phyloP scores from a whole-genome alignment of 2,888 invertebrate species.

The Sminthurinus aureus region DNA sequence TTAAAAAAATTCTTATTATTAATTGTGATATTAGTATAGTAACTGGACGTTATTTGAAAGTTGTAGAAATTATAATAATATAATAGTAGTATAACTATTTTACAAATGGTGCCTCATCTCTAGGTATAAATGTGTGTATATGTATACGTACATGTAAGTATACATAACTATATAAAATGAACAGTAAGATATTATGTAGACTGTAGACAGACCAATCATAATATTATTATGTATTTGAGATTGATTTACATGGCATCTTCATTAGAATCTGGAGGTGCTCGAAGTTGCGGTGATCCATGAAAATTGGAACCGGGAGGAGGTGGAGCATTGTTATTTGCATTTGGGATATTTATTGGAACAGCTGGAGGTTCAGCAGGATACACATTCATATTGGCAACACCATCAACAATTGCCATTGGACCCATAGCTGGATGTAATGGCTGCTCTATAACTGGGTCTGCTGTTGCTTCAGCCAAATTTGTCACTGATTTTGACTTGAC shows the following conservation, averaged over 20 bases:
- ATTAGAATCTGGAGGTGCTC: constrained; percentile 42
- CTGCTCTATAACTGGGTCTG: constrained; percentile 79
- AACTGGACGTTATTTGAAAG: too few relatives aligned
- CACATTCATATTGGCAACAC: constrained; percentile 47
- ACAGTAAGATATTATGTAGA: background rate
- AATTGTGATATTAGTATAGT: too few relatives aligned
- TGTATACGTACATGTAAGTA: too few relatives aligned
- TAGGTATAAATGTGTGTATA: too few relatives aligned
- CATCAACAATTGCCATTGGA: constrained; percentile 44
- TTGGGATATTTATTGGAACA: constrained; percentile 22
- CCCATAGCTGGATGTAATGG: constrained; percentile 44
- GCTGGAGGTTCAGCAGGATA: constrained; percentile 42
- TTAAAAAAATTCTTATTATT: too few relatives aligned
- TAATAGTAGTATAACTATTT: background rate
- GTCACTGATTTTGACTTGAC: constrained; percentile 98
- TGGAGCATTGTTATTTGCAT: constrained; percentile 25
- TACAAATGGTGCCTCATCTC: too few relatives aligned
- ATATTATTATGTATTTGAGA: background rate
- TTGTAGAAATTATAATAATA: too few relatives aligned
- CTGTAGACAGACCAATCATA: too few relatives aligned
- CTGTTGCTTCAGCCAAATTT: constrained; percentile 90
- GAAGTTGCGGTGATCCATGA: constrained; percentile 43
- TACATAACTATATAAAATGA: too few relatives aligned
- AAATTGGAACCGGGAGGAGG: constrained; percentile 27
- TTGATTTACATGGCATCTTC: constrained; percentile 41